Percentiles rank a stretch among this genome's conserved stretches.
Evolutionary conservation across 2,888 invertebrate species (phyloP).

Genomic region (Eudasyphora cyanicolor): DNA sequence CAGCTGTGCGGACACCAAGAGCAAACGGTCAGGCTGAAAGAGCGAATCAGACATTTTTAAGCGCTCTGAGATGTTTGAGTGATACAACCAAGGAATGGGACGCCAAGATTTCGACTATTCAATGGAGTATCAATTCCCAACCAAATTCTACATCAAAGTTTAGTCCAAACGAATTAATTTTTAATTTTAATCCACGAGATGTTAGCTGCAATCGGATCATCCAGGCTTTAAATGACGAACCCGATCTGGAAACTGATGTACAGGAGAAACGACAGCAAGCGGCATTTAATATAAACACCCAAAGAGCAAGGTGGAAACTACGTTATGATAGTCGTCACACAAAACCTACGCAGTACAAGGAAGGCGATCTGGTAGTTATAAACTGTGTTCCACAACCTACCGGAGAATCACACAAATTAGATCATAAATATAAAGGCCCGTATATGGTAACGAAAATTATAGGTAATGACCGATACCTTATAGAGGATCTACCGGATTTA

Average conservation of each 20-base stretch:
- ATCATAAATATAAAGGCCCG: slow-evolving; percentile 56
- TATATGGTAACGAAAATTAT: slow-evolving; percentile 51
- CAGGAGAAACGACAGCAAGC: neutral
- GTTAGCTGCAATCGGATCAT: slow-evolving; percentile 1
- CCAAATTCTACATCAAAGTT: slow-evolving; percentile 14
- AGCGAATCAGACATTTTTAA: too few relatives aligned
- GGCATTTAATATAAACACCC: neutral
- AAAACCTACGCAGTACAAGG: slow-evolving; percentile 22
- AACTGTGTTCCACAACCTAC: slow-evolving; percentile 47
- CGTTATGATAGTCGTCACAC: slow-evolving; percentile 47
- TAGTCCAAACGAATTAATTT: slow-evolving; percentile 38
- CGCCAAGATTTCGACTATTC: neutral
- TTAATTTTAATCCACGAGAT: slow-evolving; percentile 26
- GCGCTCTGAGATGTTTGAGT: neutral
- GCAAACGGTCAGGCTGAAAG: too few relatives aligned
- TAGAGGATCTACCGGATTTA: slow-evolving; percentile 50
- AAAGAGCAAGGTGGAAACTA: slow-evolving; percentile 45
- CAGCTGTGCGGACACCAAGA: too few relatives aligned
- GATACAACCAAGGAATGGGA: slow-evolving; percentile 15
- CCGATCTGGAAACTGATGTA: too few relatives aligned
- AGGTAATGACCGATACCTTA: slow-evolving; percentile 44
- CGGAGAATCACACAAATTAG: slow-evolving; percentile 53
- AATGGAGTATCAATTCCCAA: slow-evolving; percentile 35
- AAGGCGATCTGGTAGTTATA: slow-evolving; percentile 46
- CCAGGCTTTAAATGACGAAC: neutral